These are phyloP conservation scores for Trichomycterus rosablanca DNA, from an alignment of 2,113 vertebrate genomes.

Conservation along the genomic window DNA sequence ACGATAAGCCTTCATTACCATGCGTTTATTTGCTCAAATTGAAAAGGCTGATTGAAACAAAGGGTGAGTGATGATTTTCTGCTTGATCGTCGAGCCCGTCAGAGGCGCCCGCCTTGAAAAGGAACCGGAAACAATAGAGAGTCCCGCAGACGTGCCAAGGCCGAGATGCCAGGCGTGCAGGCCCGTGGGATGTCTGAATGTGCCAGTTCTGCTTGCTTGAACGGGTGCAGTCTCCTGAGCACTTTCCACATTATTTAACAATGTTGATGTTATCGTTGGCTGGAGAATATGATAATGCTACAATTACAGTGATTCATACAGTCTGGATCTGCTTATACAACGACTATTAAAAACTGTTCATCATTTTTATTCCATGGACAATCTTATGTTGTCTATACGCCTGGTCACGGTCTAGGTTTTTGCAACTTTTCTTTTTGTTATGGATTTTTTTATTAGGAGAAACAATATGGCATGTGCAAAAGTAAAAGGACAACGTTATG, in stretches of 20 bases:
- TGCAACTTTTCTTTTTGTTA: no score
- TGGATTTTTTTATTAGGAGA: no score
- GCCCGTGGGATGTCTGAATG: conserved; percentile 49
- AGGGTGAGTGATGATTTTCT: conserved; percentile 69
- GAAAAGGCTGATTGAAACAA: conserved; percentile 55
- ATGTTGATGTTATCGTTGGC: conserved; percentile 32
- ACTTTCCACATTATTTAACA: conserved; percentile 23
- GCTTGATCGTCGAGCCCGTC: conserved; percentile 66
- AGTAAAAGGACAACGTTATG: no score
- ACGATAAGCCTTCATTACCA: conserved; percentile 75
- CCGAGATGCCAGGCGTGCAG: conserved; percentile 50
- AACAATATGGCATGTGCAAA: no score
- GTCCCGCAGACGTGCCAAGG: conserved; percentile 40
- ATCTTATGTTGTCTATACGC: no score
- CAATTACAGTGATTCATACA: no score
- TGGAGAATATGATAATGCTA: conserved; percentile 24
- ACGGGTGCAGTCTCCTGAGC: conserved; percentile 52
- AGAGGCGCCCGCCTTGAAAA: conserved; percentile 45
- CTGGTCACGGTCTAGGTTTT: no score
- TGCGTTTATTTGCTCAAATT: conserved; percentile 63
- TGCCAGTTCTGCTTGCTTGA: conserved; percentile 53
- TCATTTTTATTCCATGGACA: no score
- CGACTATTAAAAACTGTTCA: no score
- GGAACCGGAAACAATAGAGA: conserved; percentile 49
- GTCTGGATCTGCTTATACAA: no score